Evolutionary conservation across 2,888 invertebrate species (phyloP).

Genomic region (Desoria tigrina): DNA sequence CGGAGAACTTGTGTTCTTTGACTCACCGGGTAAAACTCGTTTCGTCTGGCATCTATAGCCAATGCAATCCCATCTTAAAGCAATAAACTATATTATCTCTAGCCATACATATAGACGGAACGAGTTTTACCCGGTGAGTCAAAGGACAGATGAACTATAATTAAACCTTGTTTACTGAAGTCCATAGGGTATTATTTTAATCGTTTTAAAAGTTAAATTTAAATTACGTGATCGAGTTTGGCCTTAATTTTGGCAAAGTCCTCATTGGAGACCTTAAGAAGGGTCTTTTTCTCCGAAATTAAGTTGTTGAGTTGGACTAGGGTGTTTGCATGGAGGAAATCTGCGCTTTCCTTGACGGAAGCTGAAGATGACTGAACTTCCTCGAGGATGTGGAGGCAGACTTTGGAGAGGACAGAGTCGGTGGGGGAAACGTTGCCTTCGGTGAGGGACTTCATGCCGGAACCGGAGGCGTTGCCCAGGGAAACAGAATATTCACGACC

Average conservation of each 20-base stretch:
- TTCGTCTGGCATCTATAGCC: too few relatives aligned
- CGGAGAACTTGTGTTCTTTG: too few relatives aligned
- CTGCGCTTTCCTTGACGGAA: conserved; percentile 79
- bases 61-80: too few relatives aligned
- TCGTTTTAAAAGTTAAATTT: too few relatives aligned
- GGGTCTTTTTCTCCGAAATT: conserved; percentile 82
- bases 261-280: conserved; percentile 83
- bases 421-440: conserved; percentile 55
- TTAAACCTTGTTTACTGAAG: too few relatives aligned
- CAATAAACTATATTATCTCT: too few relatives aligned
- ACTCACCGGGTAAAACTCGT: too few relatives aligned
- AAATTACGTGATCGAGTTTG: conserved; percentile 47
- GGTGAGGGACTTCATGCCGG: conserved; percentile 83
- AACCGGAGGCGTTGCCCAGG: conserved; percentile 75
- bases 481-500: conserved; percentile 88
- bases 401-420: conserved; percentile 48
- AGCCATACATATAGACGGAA: too few relatives aligned
- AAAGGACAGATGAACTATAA: too few relatives aligned
- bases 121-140: too few relatives aligned
- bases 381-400: conserved; percentile 66
- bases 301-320: conserved; percentile 77
- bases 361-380: conserved; percentile 84
- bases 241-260: conserved; percentile 74
- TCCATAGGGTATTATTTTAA: too few relatives aligned
- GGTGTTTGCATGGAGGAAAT: conserved; percentile 78